A percentile compares a stretch with the other conserved stretches of the same genome.
Evolutionary conservation across 2,113 vertebrate species (phyloP).

Genomic region (Pterophyllum scalare): DNA sequence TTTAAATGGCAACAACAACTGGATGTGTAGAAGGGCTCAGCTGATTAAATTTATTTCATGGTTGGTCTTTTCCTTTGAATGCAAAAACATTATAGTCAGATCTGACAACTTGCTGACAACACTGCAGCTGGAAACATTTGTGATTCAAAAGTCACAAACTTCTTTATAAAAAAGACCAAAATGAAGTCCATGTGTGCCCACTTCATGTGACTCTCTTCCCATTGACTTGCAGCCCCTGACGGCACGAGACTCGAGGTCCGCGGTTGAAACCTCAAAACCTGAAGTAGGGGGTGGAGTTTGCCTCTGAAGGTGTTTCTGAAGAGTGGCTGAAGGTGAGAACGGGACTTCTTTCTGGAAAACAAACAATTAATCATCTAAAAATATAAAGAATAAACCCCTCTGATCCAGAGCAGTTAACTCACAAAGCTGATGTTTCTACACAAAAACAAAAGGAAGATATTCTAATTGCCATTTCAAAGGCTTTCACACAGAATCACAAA

Average conservation of each 20-base stretch:
- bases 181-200: background rate
- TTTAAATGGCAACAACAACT: background rate
- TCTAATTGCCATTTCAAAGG: rapidly evolving
- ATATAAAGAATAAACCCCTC: too few relatives aligned
- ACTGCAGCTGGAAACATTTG: background rate
- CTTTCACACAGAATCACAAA: rapidly evolving
- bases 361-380: too few relatives aligned
- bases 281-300: background rate
- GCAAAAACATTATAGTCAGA: background rate
- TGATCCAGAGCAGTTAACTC: too few relatives aligned
- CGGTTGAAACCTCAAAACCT: background rate
- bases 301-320: background rate
- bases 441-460: background rate
- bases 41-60: background rate
- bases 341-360: too few relatives aligned
- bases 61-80: background rate
- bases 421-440: background rate
- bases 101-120: background rate
- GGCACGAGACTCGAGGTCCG: background rate
- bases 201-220: background rate
- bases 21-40: background rate
- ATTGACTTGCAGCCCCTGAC: background rate
- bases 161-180: background rate
- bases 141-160: background rate
- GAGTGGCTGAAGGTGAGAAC: background rate